Percentiles rank a stretch among this genome's conserved stretches.
These are phyloP conservation scores for Hylaeus volcanicus DNA, from an alignment of 1,140 invertebrate species.

Conservation along the genomic window DNA sequence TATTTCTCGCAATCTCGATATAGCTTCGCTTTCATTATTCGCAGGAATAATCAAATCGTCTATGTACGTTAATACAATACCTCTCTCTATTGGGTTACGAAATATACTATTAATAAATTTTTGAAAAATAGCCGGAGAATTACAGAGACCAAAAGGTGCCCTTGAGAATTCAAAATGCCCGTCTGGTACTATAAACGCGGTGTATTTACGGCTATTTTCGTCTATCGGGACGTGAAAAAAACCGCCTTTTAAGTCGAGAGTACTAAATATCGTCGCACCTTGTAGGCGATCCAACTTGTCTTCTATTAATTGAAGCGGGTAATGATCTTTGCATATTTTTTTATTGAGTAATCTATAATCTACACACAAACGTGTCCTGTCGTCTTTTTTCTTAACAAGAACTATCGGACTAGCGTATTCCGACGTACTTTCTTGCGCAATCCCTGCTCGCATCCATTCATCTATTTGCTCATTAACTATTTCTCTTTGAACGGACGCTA, in stretches of 20 bases:
- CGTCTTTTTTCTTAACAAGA: neutral
- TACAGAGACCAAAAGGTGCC: neutral
- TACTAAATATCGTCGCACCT: neutral
- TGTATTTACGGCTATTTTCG: neutral
- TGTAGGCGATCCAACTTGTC: neutral
- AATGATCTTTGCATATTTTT: neutral
- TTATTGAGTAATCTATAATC: neutral
- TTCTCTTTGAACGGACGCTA: neutral
- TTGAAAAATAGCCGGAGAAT: conserved; percentile 7
- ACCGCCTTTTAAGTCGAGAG: neutral
- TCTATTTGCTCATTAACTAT: neutral
- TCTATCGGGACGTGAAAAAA: conserved; percentile 1
- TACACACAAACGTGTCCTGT: no score
- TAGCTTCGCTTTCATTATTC: neutral
- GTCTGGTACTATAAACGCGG: neutral
- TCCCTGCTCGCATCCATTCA: neutral
- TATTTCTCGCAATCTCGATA: neutral
- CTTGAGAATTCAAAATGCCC: conserved; percentile 7
- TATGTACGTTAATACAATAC: neutral
- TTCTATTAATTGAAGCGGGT: neutral
- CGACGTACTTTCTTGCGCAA: neutral
- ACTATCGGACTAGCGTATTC: neutral
- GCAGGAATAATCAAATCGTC: neutral
- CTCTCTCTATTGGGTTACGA: neutral
- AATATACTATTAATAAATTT: neutral